phyloP scores from a whole-genome alignment of 2,797 vertebrate genomes.

The Limosa lapponica region DNA sequence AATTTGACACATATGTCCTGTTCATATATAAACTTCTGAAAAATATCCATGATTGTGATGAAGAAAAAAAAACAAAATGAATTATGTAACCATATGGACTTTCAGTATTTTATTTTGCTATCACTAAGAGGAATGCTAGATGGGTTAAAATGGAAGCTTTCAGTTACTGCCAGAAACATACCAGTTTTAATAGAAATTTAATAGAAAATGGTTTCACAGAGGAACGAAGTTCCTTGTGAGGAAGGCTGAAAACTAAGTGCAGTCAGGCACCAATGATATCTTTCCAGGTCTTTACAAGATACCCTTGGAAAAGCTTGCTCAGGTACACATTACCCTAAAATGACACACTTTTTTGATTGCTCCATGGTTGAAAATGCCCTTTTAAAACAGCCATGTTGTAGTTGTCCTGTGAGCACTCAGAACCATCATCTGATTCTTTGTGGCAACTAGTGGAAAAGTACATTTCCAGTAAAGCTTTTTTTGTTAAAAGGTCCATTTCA shows the following conservation, averaged over 20 bases:
- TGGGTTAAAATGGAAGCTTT: constrained; percentile 18
- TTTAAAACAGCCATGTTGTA: background rate
- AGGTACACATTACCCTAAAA: background rate
- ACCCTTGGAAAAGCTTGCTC: background rate
- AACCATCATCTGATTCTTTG: background rate
- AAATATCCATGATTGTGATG: constrained; percentile 27
- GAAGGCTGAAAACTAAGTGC: background rate
- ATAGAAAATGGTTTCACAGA: background rate
- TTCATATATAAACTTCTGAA: background rate
- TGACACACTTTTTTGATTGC: background rate
- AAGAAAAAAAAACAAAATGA: background rate
- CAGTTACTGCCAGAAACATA: constrained; percentile 20
- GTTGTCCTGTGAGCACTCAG: background rate
- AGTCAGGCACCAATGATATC: background rate
- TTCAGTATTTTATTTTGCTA: constrained; percentile 29
- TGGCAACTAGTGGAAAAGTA: background rate
- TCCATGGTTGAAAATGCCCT: background rate
- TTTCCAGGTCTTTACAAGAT: background rate
- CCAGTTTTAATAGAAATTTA: background rate
- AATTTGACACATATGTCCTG: background rate
- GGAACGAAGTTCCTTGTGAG: background rate
- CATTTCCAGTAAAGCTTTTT: background rate
- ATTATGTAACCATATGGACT: background rate
- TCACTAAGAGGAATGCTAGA: constrained; percentile 10
- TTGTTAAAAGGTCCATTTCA: background rate